Percentiles rank a stretch among this genome's conserved stretches.
Conservation (phyloP, 2,797 vertebrate genomes). For the Chelonia mydas region DNA sequence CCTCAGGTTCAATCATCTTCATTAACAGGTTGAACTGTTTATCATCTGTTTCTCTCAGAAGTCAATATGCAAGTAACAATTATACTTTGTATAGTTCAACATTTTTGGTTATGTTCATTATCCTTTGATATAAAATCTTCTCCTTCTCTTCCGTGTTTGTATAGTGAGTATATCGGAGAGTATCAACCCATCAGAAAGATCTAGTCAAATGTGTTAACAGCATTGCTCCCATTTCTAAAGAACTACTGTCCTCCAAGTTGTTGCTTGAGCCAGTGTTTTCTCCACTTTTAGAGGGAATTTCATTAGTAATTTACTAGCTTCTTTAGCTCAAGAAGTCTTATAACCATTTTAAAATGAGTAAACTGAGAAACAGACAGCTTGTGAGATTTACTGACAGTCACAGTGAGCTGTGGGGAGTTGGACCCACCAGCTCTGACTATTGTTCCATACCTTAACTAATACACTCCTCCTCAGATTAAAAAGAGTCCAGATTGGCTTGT, state of each 20-base stretch:
- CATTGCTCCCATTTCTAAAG: background rate
- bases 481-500: background rate
- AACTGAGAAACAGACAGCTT: background rate
- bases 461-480: background rate
- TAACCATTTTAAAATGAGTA: background rate
- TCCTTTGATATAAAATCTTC: background rate
- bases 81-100: background rate
- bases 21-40: background rate
- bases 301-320: background rate
- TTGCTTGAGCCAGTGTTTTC: background rate
- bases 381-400: background rate
- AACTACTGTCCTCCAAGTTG: background rate
- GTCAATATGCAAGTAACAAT: no score
- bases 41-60: background rate
- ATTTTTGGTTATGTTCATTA: background rate
- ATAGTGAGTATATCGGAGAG: background rate
- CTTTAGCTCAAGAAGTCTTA: fast-evolving
- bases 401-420: background rate
- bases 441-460: background rate
- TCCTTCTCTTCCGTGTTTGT: background rate
- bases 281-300: background rate
- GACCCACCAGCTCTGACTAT: background rate
- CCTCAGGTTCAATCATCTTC: background rate
- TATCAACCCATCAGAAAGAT: background rate
- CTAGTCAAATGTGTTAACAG: background rate